Base-by-base conservation (phyloP, 1,140 invertebrate species). In the Hesperophylax magnus region DNA sequence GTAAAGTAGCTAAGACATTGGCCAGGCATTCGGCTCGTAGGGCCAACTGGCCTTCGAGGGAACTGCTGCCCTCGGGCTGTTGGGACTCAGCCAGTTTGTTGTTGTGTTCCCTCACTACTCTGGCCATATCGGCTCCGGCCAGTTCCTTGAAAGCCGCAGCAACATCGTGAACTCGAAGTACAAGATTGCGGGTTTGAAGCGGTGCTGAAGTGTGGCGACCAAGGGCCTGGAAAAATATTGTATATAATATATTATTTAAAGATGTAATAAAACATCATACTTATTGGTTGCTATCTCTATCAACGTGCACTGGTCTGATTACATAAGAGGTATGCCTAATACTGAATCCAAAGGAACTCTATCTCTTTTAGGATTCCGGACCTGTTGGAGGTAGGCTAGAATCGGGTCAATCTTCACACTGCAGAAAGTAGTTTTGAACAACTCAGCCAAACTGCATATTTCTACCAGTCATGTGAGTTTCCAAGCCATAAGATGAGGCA, bases 11-110 rank as follows among this genome's bases (percentile, higher is more conserved):
- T 79, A 97, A 89, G 6, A 96, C 94, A 85, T 93, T 94, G 4
- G 96, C 96, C 81, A 97, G 87, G 60, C 93, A 93, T 84, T 96
- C 96, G 0, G 96, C 96, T 86, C 96, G 93, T 53, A 93, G 88
- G 79, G 93, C 93, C 79, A 94, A 86, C 81, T 93, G 92, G 11
- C 93, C 93, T 82, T 93, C 92, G 5, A 92, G 87, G 0, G 89
- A 90, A 6, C 88, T 89, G 65, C 54, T 82, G 15, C 84, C 86
- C 7, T 88, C 87, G 67, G 86, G 89, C 77, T 81, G 88, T 85
- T 89, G 88, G 85, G 84, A 85, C 86, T 85, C 87, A 80, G 81
- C 86, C 84, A 84, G 86, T 81, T 88, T 90, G 18, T 85, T 84
- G 84, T 86, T 89, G 84, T 90, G 88, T 56, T 90, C 89, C 80